These are phyloP conservation scores for Menidia menidia DNA, from an alignment of 2,797 vertebrate species.

Conservation along the genomic window DNA sequence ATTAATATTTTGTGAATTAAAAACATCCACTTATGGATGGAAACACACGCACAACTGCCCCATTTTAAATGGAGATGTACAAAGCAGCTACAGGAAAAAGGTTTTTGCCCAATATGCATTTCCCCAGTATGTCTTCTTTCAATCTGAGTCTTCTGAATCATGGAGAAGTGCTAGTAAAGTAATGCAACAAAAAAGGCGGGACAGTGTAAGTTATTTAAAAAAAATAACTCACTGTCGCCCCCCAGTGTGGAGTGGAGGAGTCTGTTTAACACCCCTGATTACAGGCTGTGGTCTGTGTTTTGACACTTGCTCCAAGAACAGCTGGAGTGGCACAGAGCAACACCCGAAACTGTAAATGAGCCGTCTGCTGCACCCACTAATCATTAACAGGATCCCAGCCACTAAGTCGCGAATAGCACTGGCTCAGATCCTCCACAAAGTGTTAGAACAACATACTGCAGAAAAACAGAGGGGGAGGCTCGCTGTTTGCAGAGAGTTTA, in stretches of 20 bases:
- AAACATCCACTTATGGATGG: neutral
- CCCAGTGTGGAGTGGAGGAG: conserved; percentile 42
- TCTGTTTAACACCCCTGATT: conserved; percentile 50
- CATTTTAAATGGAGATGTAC: too few species aligned
- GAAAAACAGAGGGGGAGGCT: neutral
- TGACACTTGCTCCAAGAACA: conserved; percentile 67
- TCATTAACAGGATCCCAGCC: conserved; percentile 42
- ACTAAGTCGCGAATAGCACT: conserved; percentile 43
- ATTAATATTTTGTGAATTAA: too few species aligned
- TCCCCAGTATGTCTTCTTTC: neutral
- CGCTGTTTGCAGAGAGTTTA: conserved; percentile 16
- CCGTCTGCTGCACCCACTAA: conserved; percentile 45
- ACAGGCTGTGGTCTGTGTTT: conserved; percentile 61
- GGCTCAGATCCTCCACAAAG: conserved; percentile 35
- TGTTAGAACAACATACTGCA: conserved; percentile 39
- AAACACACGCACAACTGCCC: too few species aligned
- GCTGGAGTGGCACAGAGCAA: conserved; percentile 59
- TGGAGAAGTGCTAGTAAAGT: neutral
- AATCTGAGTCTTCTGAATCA: neutral
- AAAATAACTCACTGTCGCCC: conserved; percentile 40
- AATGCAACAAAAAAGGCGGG: neutral
- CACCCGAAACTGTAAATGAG: conserved; percentile 69
- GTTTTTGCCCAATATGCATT: too few species aligned
- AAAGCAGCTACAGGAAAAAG: too few species aligned
- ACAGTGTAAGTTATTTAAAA: too few species aligned